phyloP scores from a whole-genome alignment of 2,113 vertebrate genomes.

The Galeopterus variegatus region DNA sequence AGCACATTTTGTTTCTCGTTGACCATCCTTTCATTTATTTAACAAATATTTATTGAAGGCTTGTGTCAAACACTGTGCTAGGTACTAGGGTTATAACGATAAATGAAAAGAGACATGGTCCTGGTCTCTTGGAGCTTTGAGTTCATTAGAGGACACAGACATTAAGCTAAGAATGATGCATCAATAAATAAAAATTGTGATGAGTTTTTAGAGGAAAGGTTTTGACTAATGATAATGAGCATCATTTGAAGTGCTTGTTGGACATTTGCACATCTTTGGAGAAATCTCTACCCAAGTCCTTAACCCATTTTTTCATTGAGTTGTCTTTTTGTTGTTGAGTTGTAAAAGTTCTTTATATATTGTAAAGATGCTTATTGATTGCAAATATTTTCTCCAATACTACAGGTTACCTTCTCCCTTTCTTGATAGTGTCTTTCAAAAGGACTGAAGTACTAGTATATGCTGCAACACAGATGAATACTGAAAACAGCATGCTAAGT shows the following conservation, averaged over 20 bases:
- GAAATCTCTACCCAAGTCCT: background rate
- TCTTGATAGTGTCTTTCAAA: background rate
- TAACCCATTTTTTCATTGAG: background rate
- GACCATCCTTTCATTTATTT: background rate
- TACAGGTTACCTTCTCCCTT: background rate
- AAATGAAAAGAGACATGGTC: background rate
- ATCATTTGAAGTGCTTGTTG: background rate
- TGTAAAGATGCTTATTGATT: too few relatives aligned
- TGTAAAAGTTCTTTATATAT: background rate
- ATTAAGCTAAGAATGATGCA: background rate
- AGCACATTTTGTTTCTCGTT: background rate
- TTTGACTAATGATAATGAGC: background rate
- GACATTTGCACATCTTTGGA: background rate
- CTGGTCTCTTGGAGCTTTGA: background rate
- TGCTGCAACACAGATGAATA: background rate
- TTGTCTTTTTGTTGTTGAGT: background rate
- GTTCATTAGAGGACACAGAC: background rate
- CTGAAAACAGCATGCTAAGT: background rate
- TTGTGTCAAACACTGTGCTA: background rate
- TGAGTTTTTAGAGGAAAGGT: background rate
- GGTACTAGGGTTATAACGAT: background rate
- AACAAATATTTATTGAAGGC: background rate
- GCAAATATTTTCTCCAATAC: background rate
- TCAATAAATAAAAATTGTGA: background rate
- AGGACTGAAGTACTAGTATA: background rate